Evolutionary conservation across 2,797 vertebrate genomes (phyloP).

Genomic region (Carcharodon carcharias): DNA sequence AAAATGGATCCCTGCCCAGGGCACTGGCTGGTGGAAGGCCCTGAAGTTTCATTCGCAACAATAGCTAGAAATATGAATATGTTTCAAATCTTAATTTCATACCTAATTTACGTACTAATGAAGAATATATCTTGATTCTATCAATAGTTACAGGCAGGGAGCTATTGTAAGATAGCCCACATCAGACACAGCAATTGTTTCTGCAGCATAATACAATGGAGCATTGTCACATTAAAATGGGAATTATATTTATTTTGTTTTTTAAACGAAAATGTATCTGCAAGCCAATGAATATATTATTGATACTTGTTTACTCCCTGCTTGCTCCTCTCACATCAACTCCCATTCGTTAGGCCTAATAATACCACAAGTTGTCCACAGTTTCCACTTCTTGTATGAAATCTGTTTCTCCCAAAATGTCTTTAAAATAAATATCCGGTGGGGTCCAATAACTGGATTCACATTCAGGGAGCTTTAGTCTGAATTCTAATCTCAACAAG

Average conservation of each 20-base stretch:
- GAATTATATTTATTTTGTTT: background rate
- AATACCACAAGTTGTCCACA: background rate
- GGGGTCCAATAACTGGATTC: background rate
- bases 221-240: background rate
- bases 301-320: background rate
- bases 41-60: background rate
- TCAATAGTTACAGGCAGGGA: background rate
- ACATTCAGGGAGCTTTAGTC: background rate
- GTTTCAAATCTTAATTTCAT: conserved; percentile 19
- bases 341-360: background rate
- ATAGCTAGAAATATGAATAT: background rate
- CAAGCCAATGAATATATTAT: background rate
- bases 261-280: background rate
- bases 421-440: background rate
- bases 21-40: background rate
- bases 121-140: background rate
- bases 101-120: conserved; percentile 13
- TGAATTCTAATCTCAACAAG: background rate
- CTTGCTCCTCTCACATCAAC: background rate
- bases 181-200: background rate
- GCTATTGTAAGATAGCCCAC: background rate
- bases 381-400: background rate
- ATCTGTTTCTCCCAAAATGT: background rate
- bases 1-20: background rate
- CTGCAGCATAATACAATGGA: background rate